Evolutionary conservation across 2,113 vertebrate genomes (phyloP), one percentile per base, ranked within the genome.

Genomic region (Cottus gobio): DNA sequence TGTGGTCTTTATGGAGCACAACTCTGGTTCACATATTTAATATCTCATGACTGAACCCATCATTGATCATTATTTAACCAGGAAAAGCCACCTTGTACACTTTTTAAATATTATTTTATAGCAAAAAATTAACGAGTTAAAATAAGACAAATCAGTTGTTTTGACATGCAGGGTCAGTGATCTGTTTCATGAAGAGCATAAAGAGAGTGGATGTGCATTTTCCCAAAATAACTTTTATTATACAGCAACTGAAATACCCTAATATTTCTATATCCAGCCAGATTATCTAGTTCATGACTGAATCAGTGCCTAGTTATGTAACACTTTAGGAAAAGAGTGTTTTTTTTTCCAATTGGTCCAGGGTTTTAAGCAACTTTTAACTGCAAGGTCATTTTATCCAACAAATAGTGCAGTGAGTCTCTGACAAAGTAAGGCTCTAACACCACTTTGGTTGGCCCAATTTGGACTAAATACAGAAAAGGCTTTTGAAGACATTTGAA

Each of bases 11-110:
- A 73, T 70, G 60, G 1, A 62, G 76, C 28, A 37, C 71, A 52
- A 12, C 62, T 71, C 13, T 5, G 18, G n/a, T 64, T 87, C 83
- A 72, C 64, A 30, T 20, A 11, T 46, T 28, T n/a, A 52, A 69
- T 31, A 39, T 83, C 85, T 83, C 52, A 69, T 90, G 84, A 85
- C 77, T 72, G 57, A 75, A 22, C 28, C 31, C 79, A n/a, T 20
- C 16, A 18, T 9, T 75, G 4, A 58, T 58, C 7, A 44, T 50
- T 56, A 11, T 56, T 42, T 16, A 18, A 70, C 39, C 1, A 5
- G 46, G 56, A 42, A 26, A 39, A 24, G 8, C 24, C 26, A 30
- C 71, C 6, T 18, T 36, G 30, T 22, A 36, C 13, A n/a, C 2
- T 34, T 12, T 62, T 11, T 46, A 0, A 65, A 65, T 0, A 12